Evolutionary conservation across 2,797 vertebrate genomes (phyloP).

Genomic region (Stomatorhinus walkeri): DNA sequence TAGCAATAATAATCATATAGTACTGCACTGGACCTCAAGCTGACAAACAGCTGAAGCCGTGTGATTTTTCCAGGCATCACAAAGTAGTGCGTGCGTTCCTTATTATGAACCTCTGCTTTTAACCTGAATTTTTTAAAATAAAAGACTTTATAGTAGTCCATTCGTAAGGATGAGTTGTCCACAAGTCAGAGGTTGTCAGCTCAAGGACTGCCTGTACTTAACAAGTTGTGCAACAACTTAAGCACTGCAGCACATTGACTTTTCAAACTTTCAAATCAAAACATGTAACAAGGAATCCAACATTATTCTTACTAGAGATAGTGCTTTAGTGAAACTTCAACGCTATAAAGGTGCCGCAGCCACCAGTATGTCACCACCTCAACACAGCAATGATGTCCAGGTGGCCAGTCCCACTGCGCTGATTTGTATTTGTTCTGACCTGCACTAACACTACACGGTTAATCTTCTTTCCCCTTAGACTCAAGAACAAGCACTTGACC

Average conservation of each 20-base stretch:
- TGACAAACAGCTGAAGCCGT: not conserved
- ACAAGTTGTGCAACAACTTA: not conserved
- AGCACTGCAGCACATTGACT: not conserved
- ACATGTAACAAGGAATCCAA: not conserved
- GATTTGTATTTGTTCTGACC: not conserved
- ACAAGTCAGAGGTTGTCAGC: not conserved
- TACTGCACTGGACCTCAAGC: not conserved
- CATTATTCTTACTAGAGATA: not conserved
- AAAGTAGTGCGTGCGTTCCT: not conserved
- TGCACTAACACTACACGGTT: not conserved
- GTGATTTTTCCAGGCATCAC: not conserved
- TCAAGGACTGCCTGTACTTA: not conserved
- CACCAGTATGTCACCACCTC: not conserved
- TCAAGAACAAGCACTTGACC: not conserved
- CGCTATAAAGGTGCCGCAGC: not conserved
- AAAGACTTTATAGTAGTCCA: not conserved
- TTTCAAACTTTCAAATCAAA: not conserved
- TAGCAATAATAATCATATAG: not conserved
- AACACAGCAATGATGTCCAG: not conserved
- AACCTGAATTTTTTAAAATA: not conserved
- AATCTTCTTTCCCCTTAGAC: not conserved
- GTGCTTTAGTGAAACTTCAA: not conserved
- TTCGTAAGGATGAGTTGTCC: not conserved
- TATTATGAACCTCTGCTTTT: not conserved
- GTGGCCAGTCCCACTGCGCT: not conserved